These are phyloP conservation scores for Vidua macroura DNA, from an alignment of 2,113 vertebrate species.

Conservation along the genomic window DNA sequence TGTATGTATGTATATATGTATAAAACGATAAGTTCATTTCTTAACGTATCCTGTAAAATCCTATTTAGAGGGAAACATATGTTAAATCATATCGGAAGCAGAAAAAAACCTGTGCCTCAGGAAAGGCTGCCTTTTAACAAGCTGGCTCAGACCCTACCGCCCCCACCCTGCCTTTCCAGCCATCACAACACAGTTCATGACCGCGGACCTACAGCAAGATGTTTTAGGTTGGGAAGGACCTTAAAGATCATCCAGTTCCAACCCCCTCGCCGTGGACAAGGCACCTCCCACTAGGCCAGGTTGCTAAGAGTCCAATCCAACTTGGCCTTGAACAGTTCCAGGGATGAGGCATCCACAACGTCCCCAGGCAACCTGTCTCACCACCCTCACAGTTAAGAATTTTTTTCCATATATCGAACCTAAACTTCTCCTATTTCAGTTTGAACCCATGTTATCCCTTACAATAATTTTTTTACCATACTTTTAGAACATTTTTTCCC, in stretches of 20 bases:
- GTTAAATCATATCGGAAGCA: not conserved
- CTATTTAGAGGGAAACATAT: not conserved
- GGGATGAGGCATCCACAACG: not conserved
- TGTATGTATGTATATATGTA: not conserved
- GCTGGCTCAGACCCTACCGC: not conserved
- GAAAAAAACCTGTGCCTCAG: accelerated
- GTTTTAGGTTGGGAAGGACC: not conserved
- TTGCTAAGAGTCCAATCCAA: no score
- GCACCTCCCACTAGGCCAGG: not conserved
- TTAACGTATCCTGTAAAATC: not conserved
- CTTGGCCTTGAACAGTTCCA: no score
- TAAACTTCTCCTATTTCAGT: not conserved
- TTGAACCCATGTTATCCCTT: not conserved
- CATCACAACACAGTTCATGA: not conserved
- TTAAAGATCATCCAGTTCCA: no score
- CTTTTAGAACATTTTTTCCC: not conserved
- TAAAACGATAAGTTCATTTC: accelerated
- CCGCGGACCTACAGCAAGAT: not conserved
- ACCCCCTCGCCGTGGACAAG: not conserved
- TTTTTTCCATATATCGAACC: no score
- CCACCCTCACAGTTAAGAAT: not conserved
- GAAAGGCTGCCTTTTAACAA: not conserved
- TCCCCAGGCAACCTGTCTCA: not conserved
- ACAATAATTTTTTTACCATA: accelerated
- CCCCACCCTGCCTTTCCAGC: not conserved